Conservation (phyloP, 1,140 invertebrate genomes). For the Drosophila jambulina region DNA sequence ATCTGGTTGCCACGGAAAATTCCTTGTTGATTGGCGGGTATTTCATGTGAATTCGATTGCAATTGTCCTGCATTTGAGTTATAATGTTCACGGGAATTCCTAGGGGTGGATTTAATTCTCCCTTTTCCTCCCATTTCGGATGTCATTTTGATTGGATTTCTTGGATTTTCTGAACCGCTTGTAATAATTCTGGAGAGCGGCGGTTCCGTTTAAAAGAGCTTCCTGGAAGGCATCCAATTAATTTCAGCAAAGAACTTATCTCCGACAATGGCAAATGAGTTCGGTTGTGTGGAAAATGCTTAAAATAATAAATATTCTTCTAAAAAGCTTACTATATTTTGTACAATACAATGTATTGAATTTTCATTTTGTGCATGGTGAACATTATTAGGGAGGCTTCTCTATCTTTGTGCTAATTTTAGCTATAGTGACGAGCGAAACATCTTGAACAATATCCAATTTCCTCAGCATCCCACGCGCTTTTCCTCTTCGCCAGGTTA, state of each 20-base stretch:
- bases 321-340: neutral
- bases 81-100: neutral
- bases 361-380: neutral
- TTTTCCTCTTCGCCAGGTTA: slow-evolving; percentile 11
- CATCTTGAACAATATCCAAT: slow-evolving; percentile 11
- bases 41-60: neutral
- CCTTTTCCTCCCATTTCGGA: neutral
- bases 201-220: neutral
- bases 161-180: neutral
- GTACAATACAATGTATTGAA: neutral
- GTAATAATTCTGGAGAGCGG: neutral
- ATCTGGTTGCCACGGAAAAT: neutral
- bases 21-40: neutral
- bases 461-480: slow-evolving; percentile 2
- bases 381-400: neutral
- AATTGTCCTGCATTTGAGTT: neutral
- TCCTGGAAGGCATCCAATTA: neutral
- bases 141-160: neutral
- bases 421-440: neutral
- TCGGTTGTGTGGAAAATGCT: too few species aligned
- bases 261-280: neutral
- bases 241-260: neutral
- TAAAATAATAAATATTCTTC: neutral
- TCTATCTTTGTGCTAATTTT: neutral
- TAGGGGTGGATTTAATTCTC: too few species aligned